phyloP scores from a whole-genome alignment of 2,113 vertebrate genomes.

The Macquaria australasica region DNA sequence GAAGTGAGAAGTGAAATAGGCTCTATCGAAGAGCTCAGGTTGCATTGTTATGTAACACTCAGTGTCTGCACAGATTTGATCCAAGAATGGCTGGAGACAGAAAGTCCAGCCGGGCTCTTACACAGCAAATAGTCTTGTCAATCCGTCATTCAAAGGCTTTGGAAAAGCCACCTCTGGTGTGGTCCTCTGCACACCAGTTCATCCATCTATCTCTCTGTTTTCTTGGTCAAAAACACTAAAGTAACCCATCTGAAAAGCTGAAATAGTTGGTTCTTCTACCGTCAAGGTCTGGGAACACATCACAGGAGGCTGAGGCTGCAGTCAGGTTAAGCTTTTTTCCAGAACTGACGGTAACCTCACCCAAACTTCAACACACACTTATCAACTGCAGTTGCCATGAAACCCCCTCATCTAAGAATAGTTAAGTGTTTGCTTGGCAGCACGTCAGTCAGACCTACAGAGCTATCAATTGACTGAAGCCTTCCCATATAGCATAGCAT shows the following conservation, averaged over 20 bases:
- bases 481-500: conserved; percentile 1
- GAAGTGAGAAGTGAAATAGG: conserved; percentile 53
- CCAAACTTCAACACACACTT: conserved; percentile 52
- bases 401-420: conserved; percentile 31
- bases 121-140: background rate
- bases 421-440: conserved; percentile 14
- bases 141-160: conserved; percentile 15
- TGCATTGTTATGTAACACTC: conserved; percentile 42
- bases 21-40: conserved; percentile 31
- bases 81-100: conserved; percentile 12
- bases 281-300: conserved; percentile 40
- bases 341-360: conserved; percentile 14
- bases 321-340: conserved; percentile 58
- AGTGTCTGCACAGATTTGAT: conserved; percentile 21
- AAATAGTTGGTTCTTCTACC: conserved; percentile 30
- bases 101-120: conserved; percentile 28
- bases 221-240: conserved; percentile 45
- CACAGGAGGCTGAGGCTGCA: conserved; percentile 34
- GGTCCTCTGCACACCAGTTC: conserved; percentile 12
- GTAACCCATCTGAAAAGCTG: conserved; percentile 38
- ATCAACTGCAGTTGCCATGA: conserved; percentile 39
- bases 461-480: conserved; percentile 36
- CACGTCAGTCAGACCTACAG: conserved; percentile 13
- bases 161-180: conserved; percentile 19
- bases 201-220: conserved; percentile 32